phyloP scores from a whole-genome alignment of 2,113 vertebrate genomes.

The Dicerorhinus sumatrensis region DNA sequence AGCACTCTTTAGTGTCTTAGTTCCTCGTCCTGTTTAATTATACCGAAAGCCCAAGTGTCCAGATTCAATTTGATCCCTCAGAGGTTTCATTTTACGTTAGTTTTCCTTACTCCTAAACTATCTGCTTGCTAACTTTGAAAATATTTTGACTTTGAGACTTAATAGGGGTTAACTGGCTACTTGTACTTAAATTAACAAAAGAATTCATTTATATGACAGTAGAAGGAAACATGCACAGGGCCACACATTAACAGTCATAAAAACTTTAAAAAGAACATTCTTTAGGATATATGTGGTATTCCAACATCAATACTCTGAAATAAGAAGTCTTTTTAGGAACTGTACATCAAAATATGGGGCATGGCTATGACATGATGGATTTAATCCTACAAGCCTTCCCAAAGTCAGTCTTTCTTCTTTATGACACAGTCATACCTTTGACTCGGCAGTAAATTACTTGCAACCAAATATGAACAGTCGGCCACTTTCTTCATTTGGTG shows the following conservation, averaged over 20 bases:
- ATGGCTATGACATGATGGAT: accelerated
- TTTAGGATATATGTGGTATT: accelerated
- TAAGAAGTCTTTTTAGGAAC: background rate
- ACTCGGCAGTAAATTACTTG: background rate
- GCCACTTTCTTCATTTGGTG: background rate
- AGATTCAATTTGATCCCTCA: background rate
- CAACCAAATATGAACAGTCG: accelerated
- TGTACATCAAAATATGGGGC: accelerated
- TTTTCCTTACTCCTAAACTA: background rate
- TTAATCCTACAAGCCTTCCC: background rate
- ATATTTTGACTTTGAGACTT: background rate
- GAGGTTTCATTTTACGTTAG: background rate
- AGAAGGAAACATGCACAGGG: background rate
- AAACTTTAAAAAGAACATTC: background rate
- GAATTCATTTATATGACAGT: background rate
- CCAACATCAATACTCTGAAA: accelerated
- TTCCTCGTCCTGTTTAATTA: background rate
- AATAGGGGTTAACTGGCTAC: background rate
- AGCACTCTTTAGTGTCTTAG: background rate
- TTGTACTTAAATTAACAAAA: background rate
- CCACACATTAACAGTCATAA: background rate
- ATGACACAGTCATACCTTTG: accelerated
- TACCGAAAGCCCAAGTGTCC: background rate
- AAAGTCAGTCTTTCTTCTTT: background rate
- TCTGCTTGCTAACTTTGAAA: background rate